Base-by-base conservation (phyloP, 1,140 invertebrate species). In the Drosophila watanabei region DNA sequence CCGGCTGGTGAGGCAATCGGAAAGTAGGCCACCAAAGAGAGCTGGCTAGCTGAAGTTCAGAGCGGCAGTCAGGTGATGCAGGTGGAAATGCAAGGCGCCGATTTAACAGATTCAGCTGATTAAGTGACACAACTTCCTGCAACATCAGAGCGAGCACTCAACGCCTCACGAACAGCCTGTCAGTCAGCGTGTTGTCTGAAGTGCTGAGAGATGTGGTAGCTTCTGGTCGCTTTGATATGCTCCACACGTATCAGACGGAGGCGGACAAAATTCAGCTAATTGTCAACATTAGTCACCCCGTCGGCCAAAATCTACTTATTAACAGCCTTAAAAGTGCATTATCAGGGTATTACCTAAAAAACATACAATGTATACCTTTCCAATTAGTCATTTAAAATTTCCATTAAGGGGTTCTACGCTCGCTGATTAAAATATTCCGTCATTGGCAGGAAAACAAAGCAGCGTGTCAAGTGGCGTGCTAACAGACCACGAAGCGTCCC, bases 271-370 rank as follows among this genome's bases (percentile, higher is more conserved):
- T 18, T 68, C 73, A 72, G 72, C 75, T 88, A 85, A 88, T 88
- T 89, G 78, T 81, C 71, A 84, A 62, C 56, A 89, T 88, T 89
- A 88, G 80, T 88, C 84, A 88, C 72, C 64, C 48, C 18, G 66
- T 63, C 48, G 30, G 41, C 30, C 8, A 9, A 24, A 24, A 51
- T 51, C 48, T 51, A 30, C 16, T 11, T 51, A 51, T 14, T 51
- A 30, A 30, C 13, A 5, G 33, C 1, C 18, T 39, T 11, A 9
- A 39, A 57, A 24, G 20, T 57, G 35, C 54, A 39, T 39, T 39
- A 4, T 4, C 35, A 4, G 7, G 20, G 16, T 2, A 28, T 39
- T 57, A 39, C 20, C 18, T n/a, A 18, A 33, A 16, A 13, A 13
- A 24, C 11, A 51, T 0, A 56, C 33, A 56, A 20, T 24, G 48